Base-by-base conservation (phyloP, 2,888 invertebrate species). In the Nomada fucata region DNA sequence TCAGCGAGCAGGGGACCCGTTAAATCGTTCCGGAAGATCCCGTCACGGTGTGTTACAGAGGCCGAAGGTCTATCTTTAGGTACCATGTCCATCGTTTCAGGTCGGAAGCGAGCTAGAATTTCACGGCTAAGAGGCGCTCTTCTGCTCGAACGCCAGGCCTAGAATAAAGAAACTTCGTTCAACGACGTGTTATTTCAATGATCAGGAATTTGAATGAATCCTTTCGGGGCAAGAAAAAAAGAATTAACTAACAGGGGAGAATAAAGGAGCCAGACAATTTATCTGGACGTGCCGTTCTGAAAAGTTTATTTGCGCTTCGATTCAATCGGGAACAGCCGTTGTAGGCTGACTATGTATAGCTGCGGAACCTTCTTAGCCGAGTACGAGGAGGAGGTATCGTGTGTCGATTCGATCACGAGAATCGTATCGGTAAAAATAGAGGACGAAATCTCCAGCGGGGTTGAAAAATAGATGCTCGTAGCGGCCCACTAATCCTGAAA, bases 251-350 rank as follows among this genome's bases (percentile, higher is more conserved):
- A 50, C 53, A 59, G 52, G 57, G 47, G 42, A n/a, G 61, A 65
- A 65, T 23, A 18, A 75, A 55, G n/a, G 18, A 11, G 20, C 20
- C 60, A 53, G 64, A 77, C 61, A 65, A 77, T 63, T 73, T 69
- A 82, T 82, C 72, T 65, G 47, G 42, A 63, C 55, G 70, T 50
- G 50, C 47, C 60, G 69, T 65, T 69, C 69, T 52, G 86, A 23
- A 79, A 89, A 90, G 11, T 93, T 92, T 92, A 92, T 92, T 93
- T 91, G 91, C 87, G 92, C 81, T 91, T 91, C 89, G 84, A 91
- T 91, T 91, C 89, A 88, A 91, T 90, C 88, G 89, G 81, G 87
- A 84, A 88, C 90, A 90, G 88, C 89, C 90, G 88, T 36, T 18
- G 53, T 42, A 42, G 67, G 65, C 81, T 85, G 86, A 76, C 90